A percentile compares a stretch with the other conserved stretches of the same genome.
Evolutionary conservation across 2,113 vertebrate genomes (phyloP).

Genomic region (Syngnathus typhle): DNA sequence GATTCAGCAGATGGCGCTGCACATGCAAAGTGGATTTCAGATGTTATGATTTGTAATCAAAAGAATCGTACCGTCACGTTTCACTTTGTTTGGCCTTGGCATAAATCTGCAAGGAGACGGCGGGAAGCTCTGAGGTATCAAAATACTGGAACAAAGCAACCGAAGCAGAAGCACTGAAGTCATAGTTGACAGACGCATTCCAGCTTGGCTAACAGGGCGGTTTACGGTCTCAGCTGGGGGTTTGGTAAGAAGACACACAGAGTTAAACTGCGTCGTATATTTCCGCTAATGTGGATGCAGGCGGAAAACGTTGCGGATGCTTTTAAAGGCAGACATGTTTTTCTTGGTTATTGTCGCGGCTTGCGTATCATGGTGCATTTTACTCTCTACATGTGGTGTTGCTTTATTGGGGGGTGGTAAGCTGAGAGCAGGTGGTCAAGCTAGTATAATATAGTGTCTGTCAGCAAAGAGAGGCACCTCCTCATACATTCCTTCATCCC

Average conservation of each 20-base stretch:
- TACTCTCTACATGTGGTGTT: slow-evolving; percentile 54
- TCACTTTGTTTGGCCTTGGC: neutral
- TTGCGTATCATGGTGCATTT: slow-evolving; percentile 48
- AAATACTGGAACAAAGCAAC: neutral
- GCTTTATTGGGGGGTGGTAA: slow-evolving; percentile 51
- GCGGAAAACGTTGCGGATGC: slow-evolving; percentile 11
- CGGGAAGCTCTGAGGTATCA: neutral
- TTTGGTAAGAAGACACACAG: slow-evolving; percentile 43
- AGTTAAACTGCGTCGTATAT: slow-evolving; percentile 51
- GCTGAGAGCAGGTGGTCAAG: slow-evolving; percentile 61
- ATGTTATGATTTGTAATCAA: neutral
- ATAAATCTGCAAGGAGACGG: neutral
- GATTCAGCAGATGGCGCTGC: neutral
- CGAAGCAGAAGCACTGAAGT: slow-evolving; percentile 20
- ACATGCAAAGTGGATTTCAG: neutral
- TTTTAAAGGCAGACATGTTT: slow-evolving; percentile 22
- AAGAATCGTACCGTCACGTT: neutral
- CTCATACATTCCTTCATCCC: slow-evolving; percentile 24
- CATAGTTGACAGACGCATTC: slow-evolving; percentile 57
- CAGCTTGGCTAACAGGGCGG: slow-evolving; percentile 56
- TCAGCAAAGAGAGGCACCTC: slow-evolving; percentile 41
- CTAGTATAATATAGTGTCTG: slow-evolving; percentile 55
- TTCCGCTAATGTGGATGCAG: slow-evolving; percentile 15
- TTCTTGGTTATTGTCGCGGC: neutral
- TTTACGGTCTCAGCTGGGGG: slow-evolving; percentile 43